Percentiles rank a stretch among this genome's conserved stretches.
These are phyloP conservation scores for Bombylius discolor DNA, from an alignment of 2,888 invertebrate genomes.

Conservation along the genomic window DNA sequence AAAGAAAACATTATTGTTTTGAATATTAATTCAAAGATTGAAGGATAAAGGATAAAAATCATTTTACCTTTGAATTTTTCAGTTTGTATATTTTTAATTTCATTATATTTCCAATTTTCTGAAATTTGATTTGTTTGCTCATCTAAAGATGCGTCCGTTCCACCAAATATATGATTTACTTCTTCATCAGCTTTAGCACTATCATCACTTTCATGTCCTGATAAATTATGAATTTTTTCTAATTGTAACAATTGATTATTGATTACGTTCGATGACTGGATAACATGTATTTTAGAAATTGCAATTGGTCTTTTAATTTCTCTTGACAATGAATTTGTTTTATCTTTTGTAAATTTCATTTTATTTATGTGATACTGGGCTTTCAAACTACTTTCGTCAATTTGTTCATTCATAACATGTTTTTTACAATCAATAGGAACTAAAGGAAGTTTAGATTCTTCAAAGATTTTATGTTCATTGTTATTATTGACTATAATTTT, in stretches of 20 bases:
- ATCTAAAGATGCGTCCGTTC: constrained; percentile 15
- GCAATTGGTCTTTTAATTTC: constrained; percentile 21
- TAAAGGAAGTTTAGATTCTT: background rate
- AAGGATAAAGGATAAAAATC: background rate
- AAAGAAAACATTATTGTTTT: too few relatives aligned
- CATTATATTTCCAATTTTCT: constrained; percentile 46
- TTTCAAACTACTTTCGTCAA: too few relatives aligned
- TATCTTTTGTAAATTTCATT: too few relatives aligned
- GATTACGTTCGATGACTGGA: constrained; percentile 28
- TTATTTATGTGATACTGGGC: too few relatives aligned
- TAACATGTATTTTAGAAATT: constrained; percentile 28
- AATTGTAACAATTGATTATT: constrained; percentile 33
- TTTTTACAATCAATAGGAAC: background rate
- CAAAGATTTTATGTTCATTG: background rate
- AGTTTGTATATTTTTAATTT: constrained; percentile 12
- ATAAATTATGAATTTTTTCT: constrained; percentile 30
- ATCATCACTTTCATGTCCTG: constrained; percentile 39
- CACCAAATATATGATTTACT: constrained; percentile 38
- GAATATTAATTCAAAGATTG: background rate
- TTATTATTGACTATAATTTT: too few relatives aligned
- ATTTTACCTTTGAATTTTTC: too few relatives aligned
- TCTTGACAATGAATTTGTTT: background rate
- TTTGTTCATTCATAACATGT: too few relatives aligned
- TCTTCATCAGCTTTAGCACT: constrained; percentile 45
- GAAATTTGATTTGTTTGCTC: constrained; percentile 34